phyloP scores from a whole-genome alignment of 2,113 vertebrate species.

The Poecile atricapillus region DNA sequence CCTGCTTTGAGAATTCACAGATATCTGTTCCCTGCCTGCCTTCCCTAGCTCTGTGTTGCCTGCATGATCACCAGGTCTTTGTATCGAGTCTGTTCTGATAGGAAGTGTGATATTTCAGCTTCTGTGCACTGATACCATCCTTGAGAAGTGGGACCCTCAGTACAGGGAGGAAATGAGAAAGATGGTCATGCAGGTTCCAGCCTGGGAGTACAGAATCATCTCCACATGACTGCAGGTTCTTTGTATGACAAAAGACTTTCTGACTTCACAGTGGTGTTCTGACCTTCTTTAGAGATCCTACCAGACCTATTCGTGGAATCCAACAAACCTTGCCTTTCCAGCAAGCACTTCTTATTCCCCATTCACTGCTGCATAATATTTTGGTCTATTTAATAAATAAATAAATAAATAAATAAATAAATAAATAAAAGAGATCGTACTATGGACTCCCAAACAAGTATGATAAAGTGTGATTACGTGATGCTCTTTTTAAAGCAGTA shows the following conservation, averaged over 20 bases:
- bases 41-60: neutral
- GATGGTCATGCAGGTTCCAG: fast-evolving
- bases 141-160: neutral
- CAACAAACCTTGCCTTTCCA: neutral
- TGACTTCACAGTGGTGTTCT: neutral
- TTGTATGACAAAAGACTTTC: neutral
- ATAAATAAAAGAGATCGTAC: neutral
- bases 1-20: neutral
- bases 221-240: neutral
- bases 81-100: neutral
- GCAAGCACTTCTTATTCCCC: neutral
- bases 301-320: neutral
- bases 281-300: neutral
- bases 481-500: neutral
- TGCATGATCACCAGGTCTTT: neutral
- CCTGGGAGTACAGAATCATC: neutral
- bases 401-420: too few relatives aligned
- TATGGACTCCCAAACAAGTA: neutral
- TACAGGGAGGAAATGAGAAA: neutral
- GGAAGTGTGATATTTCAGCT: neutral
- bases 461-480: neutral
- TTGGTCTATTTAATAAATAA: neutral
- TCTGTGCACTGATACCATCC: neutral
- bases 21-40: neutral
- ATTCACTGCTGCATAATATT: neutral